These are phyloP conservation scores for Drosophila yooni DNA, from an alignment of 2,888 invertebrate genomes.

Conservation along the genomic window DNA sequence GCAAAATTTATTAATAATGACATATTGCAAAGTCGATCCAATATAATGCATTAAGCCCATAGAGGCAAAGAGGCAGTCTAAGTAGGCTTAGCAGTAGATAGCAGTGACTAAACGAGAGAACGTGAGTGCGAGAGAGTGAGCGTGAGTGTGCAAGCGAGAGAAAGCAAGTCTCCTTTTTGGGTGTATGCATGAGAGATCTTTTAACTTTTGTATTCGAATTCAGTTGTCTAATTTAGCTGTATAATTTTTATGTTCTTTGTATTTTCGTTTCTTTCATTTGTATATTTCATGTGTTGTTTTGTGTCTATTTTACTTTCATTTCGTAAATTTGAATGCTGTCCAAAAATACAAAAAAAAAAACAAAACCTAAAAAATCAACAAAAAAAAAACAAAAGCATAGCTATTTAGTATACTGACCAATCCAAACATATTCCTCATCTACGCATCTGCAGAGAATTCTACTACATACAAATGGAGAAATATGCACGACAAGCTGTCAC, in stretches of 20 bases:
- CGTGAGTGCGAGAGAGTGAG: conserved; percentile 9
- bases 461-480: conserved; percentile 99
- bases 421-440: conserved; percentile 78
- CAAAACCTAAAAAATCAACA: conserved; percentile 2
- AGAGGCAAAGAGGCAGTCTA: conserved; percentile 46
- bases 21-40: conserved; percentile 81
- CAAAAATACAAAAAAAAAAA: conserved; percentile 31
- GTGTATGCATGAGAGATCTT: conserved; percentile 47
- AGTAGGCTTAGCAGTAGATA: conserved; percentile 37
- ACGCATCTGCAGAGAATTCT: conserved; percentile 95
- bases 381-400: conserved; percentile 49
- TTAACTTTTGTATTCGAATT: conserved; percentile 61
- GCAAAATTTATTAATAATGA: conserved; percentile 84
- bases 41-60: conserved; percentile 82
- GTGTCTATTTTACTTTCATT: conserved; percentile 48
- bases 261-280: conserved; percentile 20
- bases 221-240: conserved; percentile 44
- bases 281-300: conserved; percentile 29
- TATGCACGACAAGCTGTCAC: conserved; percentile 99
- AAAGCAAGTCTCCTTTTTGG: conserved; percentile 23
- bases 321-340: conserved; percentile 77
- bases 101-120: background rate
- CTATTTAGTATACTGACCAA: conserved; percentile 67
- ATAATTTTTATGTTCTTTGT: conserved; percentile 17
- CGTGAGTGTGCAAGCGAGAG: conserved; percentile 9